phyloP scores from a whole-genome alignment of 1,140 invertebrate genomes.

The Rhynchophorus ferrugineus region DNA sequence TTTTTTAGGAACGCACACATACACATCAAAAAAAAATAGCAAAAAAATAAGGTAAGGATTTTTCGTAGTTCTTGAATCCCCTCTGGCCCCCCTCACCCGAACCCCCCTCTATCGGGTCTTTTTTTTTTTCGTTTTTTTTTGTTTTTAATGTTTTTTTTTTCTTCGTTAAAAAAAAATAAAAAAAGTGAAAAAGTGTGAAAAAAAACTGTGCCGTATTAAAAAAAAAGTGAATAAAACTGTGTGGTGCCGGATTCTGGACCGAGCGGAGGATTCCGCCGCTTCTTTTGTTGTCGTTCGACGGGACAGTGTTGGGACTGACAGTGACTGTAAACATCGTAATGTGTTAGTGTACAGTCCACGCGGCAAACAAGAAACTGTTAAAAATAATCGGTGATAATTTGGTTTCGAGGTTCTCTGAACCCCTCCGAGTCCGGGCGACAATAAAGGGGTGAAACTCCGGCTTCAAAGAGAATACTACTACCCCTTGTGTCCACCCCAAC shows the following conservation, averaged over 20 bases:
- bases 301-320: too few species aligned
- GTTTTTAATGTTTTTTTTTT: constrained; percentile 8
- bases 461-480: background rate
- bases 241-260: too few species aligned
- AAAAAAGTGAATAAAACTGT: constrained; percentile 7
- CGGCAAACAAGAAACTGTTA: too few species aligned
- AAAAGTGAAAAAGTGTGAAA: constrained; percentile 6
- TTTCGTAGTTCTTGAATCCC: constrained; percentile 1
- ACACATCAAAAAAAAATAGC: constrained; percentile 16
- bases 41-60: constrained; percentile 31
- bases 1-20: constrained; percentile 19
- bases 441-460: background rate
- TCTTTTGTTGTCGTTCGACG: too few species aligned
- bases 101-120: too few species aligned
- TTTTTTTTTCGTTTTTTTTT: constrained; percentile 6
- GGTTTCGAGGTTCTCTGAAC: too few species aligned
- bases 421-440: background rate
- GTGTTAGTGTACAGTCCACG: too few species aligned
- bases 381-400: too few species aligned
- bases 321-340: too few species aligned
- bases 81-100: too few species aligned
- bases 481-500: background rate
- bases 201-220: background rate
- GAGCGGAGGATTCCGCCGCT: too few species aligned
- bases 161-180: constrained; percentile 3